Conservation (phyloP, 2,797 vertebrate genomes). For the Oceanodroma leucorhoa region DNA sequence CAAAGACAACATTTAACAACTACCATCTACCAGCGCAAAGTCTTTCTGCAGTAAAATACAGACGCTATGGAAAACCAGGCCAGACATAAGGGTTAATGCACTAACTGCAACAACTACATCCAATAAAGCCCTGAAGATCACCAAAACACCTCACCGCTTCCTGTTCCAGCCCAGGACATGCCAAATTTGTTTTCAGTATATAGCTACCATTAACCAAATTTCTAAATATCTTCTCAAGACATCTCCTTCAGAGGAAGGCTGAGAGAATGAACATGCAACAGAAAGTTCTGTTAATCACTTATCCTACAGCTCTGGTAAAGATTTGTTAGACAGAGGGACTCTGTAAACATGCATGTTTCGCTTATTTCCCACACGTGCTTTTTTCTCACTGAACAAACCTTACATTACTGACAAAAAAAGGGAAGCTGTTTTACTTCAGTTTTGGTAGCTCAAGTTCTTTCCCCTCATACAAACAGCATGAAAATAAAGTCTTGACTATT, state of each 20-base stretch:
- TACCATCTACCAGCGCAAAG: background rate
- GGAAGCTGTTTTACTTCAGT: background rate
- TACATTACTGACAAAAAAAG: background rate
- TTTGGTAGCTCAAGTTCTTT: background rate
- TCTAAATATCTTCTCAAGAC: background rate
- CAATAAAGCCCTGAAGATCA: background rate
- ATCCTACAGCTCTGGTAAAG: background rate
- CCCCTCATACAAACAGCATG: background rate
- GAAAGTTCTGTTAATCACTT: background rate
- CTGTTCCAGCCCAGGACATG: background rate
- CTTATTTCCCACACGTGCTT: background rate
- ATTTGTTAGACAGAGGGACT: background rate
- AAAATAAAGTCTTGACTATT: background rate
- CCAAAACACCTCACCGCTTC: rapidly evolving
- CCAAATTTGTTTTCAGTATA: background rate
- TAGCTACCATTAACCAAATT: background rate
- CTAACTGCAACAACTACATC: background rate
- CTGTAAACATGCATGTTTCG: background rate
- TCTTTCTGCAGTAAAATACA: background rate
- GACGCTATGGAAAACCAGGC: background rate
- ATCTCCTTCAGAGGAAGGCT: background rate
- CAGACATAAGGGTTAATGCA: background rate
- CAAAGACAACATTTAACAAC: background rate
- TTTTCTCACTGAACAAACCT: background rate
- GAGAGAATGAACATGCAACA: background rate